Conservation (phyloP, 1,140 invertebrate genomes). For the Drosophila quadrilineata region DNA sequence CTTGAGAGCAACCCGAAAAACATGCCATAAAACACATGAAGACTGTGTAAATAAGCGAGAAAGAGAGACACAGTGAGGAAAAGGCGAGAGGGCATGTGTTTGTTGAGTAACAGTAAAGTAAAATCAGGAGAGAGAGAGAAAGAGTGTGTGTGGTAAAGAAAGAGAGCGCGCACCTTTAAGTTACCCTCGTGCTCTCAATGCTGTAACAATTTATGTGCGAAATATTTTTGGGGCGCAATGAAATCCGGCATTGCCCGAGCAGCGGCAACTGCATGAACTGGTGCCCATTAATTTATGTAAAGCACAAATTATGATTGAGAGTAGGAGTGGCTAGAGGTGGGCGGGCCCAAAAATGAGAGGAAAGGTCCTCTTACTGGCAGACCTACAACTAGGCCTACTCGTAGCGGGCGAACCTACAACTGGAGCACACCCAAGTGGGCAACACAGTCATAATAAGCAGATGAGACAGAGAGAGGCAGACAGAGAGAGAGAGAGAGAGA, state of each 20-base stretch:
- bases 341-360: no score
- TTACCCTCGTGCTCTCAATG: conserved; percentile 26
- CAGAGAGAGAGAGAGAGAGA: no score
- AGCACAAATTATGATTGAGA: conserved; percentile 79
- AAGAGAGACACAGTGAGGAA: conserved; percentile 8
- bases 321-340: conserved; percentile 5
- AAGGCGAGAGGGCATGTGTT: conserved; percentile 37
- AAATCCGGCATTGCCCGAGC: conserved; percentile 56
- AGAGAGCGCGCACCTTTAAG: conserved; percentile 47
- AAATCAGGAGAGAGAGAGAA: conserved; percentile 7
- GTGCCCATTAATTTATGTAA: conserved; percentile 80
- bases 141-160: background rate
- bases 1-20: conserved; percentile 50
- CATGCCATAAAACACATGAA: conserved; percentile 77
- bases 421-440: conserved; percentile 19
- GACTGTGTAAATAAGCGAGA: conserved; percentile 66
- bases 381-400: conserved; percentile 62
- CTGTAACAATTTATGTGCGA: conserved; percentile 66
- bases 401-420: conserved; percentile 37
- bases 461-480: no score
- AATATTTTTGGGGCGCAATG: conserved; percentile 44
- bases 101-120: conserved; percentile 10
- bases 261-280: no score
- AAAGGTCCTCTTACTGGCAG: no score
- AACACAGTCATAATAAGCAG: background rate